These are phyloP conservation scores for Semnornis frantzii DNA, from an alignment of 2,113 vertebrate species.

Conservation along the genomic window DNA sequence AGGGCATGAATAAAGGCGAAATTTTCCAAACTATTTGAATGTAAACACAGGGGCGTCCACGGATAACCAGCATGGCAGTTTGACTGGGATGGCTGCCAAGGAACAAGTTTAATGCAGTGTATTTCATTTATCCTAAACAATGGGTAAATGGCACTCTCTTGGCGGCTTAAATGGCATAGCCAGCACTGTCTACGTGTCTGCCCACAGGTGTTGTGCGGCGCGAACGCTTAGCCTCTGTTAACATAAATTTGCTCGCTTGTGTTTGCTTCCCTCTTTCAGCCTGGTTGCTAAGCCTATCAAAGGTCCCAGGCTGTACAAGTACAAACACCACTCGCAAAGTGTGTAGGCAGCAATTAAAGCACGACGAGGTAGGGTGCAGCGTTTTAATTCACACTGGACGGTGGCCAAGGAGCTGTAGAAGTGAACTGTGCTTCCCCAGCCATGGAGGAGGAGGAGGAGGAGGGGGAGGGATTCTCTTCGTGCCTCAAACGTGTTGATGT, in stretches of 20 bases:
- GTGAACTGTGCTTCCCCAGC: not conserved
- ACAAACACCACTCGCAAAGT: not conserved
- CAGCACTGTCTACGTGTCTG: constrained; percentile 36
- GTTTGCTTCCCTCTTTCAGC: constrained; percentile 23
- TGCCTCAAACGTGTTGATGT: rapidly evolving
- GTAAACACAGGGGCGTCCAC: not conserved
- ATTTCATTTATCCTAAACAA: constrained; percentile 19
- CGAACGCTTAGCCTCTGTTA: not conserved
- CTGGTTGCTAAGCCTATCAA: not conserved
- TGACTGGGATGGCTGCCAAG: constrained; percentile 25
- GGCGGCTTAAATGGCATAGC: not conserved
- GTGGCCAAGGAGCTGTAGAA: not conserved
- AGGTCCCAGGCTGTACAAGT: not conserved
- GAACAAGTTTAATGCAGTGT: not conserved
- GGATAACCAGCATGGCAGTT: not conserved
- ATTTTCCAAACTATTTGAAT: constrained; percentile 14
- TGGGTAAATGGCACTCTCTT: not conserved
- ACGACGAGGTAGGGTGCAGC: not conserved
- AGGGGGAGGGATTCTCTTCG: not conserved
- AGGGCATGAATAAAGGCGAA: not conserved
- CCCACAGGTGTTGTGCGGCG: constrained; percentile 22
- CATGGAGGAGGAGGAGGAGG: not conserved
- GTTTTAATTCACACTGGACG: not conserved
- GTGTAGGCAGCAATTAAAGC: not conserved
- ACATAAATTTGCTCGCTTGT: not conserved